Evolutionary conservation across 2,113 vertebrate species (phyloP).

Genomic region (Dasyornis broadbenti): DNA sequence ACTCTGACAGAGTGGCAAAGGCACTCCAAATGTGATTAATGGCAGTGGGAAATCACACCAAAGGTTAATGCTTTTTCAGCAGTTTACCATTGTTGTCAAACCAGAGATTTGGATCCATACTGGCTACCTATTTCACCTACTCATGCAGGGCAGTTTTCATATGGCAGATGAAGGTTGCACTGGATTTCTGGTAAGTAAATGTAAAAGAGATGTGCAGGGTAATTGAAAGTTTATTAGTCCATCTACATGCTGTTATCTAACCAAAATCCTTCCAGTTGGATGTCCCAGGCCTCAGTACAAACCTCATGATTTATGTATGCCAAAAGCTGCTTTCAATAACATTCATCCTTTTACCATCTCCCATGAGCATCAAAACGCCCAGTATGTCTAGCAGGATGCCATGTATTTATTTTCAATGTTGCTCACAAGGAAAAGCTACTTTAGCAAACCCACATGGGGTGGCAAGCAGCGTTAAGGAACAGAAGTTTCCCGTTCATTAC

Average conservation of each 20-base stretch:
- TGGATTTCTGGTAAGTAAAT: not conserved
- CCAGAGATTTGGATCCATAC: not conserved
- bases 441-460: not conserved
- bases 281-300: not conserved
- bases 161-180: not conserved
- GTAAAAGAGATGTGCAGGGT: not conserved
- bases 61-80: not conserved
- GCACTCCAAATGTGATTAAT: not conserved
- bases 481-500: not conserved
- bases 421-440: not conserved
- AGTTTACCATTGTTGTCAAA: not conserved
- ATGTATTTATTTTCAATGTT: not conserved
- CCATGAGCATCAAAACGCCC: not conserved
- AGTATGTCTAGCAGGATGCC: not conserved
- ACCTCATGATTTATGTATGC: conserved; percentile 10
- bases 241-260: not conserved
- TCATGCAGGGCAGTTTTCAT: not conserved
- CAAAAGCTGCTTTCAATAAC: conserved; percentile 14
- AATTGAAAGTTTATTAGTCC: not conserved
- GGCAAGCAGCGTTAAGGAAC: not conserved
- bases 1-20: not conserved
- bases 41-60: not conserved
- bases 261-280: not conserved
- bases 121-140: not conserved
- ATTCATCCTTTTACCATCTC: not conserved